These are phyloP conservation scores for Lagria hirta DNA, from an alignment of 2,888 invertebrate genomes.

Conservation along the genomic window DNA sequence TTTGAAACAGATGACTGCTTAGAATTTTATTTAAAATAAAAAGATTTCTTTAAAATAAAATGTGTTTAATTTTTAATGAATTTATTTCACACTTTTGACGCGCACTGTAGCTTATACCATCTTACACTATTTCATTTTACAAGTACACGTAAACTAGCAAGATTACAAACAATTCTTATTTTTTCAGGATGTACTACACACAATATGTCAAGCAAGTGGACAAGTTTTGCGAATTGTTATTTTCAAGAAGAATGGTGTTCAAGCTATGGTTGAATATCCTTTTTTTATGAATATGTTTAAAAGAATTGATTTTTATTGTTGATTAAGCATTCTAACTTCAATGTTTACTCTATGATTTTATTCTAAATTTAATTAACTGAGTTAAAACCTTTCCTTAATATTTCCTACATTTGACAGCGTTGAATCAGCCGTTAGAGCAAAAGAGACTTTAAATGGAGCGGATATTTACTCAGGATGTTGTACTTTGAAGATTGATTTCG, in stretches of 20 bases:
- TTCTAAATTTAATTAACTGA: background rate
- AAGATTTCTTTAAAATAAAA: too few relatives aligned
- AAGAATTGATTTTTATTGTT: too few relatives aligned
- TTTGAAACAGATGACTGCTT: too few relatives aligned
- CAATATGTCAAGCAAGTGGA: constrained; percentile 93
- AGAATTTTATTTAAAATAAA: too few relatives aligned
- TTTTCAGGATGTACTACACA: constrained; percentile 96
- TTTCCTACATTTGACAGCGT: constrained; percentile 82
- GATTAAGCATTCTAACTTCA: too few relatives aligned
- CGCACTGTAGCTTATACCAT: too few relatives aligned
- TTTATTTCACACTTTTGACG: too few relatives aligned
- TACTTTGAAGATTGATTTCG: constrained; percentile 98
- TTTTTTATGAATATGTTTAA: too few relatives aligned
- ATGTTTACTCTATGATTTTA: constrained; percentile 1
- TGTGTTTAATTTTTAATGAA: too few relatives aligned
- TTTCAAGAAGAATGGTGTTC: constrained; percentile 98
- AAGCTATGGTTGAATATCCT: constrained; percentile 99
- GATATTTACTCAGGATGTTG: constrained; percentile 99
- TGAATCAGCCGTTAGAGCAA: constrained; percentile 91
- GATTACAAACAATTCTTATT: too few relatives aligned
- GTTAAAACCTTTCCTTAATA: constrained; percentile 61
- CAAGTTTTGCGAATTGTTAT: constrained; percentile 97
- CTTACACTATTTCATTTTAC: too few relatives aligned
- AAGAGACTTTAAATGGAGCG: constrained; percentile 94
- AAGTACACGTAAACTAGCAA: too few relatives aligned